Percentiles rank a stretch among this genome's conserved stretches.
phyloP scores from a whole-genome alignment of 1,140 invertebrate species.

The Leptopilina clavipes region DNA sequence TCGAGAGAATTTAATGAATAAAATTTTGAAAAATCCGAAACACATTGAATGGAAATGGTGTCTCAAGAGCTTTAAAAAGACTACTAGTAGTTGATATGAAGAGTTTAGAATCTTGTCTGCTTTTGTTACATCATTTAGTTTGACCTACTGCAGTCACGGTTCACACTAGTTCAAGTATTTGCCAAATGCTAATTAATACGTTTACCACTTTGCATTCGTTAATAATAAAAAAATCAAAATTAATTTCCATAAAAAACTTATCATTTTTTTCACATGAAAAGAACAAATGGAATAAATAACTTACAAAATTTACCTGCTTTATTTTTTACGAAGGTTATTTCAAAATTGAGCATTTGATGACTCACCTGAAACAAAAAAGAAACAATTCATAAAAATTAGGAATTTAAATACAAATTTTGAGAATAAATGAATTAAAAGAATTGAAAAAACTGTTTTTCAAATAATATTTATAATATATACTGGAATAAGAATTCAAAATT shows the following conservation, averaged over 20 bases:
- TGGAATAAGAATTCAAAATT: not conserved
- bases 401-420: too few relatives aligned
- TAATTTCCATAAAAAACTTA: not conserved
- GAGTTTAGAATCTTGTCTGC: slow-evolving; percentile 8
- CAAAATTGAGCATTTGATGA: not conserved
- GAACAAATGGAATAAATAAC: not conserved
- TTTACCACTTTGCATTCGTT: not conserved
- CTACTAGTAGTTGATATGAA: slow-evolving; percentile 1
- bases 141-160: slow-evolving; percentile 30
- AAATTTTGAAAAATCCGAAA: not conserved
- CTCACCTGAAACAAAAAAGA: slow-evolving; percentile 20
- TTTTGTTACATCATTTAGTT: slow-evolving; percentile 29
- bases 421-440: not conserved
- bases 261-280: not conserved
- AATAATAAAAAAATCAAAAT: not conserved
- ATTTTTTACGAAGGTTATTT: not conserved
- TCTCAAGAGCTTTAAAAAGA: slow-evolving; percentile 18
- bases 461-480: not conserved
- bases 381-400: not conserved
- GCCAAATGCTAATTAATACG: slow-evolving; percentile 23
- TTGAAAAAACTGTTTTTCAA: not conserved
- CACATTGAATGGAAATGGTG: not conserved
- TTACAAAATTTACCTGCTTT: slow-evolving; percentile 4
- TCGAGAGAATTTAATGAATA: not conserved
- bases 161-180: slow-evolving; percentile 5